Evolutionary conservation across 2,113 vertebrate species (phyloP).

Genomic region (Pseudorasbora parva): DNA sequence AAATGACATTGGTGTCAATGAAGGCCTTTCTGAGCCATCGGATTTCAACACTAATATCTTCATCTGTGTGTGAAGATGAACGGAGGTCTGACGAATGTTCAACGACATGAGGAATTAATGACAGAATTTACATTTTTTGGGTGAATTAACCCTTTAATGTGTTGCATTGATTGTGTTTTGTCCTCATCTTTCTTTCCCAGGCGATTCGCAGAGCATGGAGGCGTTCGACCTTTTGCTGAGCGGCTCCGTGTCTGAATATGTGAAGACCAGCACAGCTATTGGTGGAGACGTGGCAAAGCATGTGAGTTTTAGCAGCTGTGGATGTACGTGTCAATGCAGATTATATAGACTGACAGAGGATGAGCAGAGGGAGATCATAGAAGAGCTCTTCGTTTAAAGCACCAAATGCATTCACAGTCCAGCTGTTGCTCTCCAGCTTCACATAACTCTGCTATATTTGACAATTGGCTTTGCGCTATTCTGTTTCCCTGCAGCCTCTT

Average conservation of each 20-base stretch:
- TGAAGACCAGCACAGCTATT: conserved; percentile 85
- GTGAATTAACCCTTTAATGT: no score
- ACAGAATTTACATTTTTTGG: no score
- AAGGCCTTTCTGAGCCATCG: no score
- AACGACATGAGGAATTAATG: no score
- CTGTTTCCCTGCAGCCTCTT: neutral
- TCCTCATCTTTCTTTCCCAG: conserved; percentile 67
- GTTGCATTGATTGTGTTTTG: neutral
- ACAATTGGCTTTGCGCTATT: conserved; percentile 16
- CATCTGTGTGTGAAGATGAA: no score
- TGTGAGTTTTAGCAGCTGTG: conserved; percentile 77
- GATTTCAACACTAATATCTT: no score
- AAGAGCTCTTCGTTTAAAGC: neutral
- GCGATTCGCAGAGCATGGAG: conserved; percentile 81
- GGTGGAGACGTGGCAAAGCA: conserved; percentile 91
- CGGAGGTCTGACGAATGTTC: no score
- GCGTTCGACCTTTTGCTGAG: conserved; percentile 87
- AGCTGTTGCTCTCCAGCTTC: conserved; percentile 5
- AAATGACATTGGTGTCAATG: no score
- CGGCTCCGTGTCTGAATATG: conserved; percentile 85
- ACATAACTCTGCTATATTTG: conserved; percentile 35
- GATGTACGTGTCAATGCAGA: neutral
- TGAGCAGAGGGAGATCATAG: neutral
- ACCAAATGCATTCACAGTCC: neutral
- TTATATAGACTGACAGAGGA: neutral